phyloP scores from a whole-genome alignment of 2,888 invertebrate species.

The Melinopterus prodromus region DNA sequence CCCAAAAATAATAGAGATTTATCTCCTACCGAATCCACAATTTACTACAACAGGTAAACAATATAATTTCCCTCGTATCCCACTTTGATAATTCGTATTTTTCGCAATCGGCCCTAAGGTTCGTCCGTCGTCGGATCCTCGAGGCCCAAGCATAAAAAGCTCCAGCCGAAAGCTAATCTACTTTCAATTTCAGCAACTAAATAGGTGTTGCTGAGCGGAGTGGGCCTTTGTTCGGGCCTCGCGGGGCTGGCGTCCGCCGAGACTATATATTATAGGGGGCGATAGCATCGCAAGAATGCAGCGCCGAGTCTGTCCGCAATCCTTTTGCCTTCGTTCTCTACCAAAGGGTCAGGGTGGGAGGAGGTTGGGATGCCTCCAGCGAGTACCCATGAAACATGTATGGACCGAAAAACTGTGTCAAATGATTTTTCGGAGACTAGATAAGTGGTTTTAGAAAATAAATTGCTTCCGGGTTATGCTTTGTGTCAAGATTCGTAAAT shows the following conservation, averaged over 20 bases:
- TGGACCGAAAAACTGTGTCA: constrained; percentile 10
- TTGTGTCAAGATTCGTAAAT: too few relatives aligned
- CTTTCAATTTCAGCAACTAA: constrained; percentile 47
- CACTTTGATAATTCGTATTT: background rate
- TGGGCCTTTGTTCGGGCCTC: constrained; percentile 45
- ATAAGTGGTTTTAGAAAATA: too few relatives aligned
- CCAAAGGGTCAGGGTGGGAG: constrained; percentile 5
- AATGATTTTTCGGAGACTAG: background rate
- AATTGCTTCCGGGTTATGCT: too few relatives aligned
- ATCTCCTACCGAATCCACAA: background rate
- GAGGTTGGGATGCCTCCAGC: constrained; percentile 27
- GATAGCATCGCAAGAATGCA: constrained; percentile 54
- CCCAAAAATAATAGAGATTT: background rate
- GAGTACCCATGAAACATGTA: background rate
- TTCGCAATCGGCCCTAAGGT: background rate
- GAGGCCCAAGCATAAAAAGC: background rate
- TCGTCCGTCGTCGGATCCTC: background rate
- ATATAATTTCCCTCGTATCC: background rate
- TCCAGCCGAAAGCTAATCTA: background rate
- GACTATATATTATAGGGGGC: constrained; percentile 52
- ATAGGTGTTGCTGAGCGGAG: constrained; percentile 46
- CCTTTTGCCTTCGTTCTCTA: background rate
- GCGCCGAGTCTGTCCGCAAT: constrained; percentile 41
- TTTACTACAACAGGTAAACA: background rate
- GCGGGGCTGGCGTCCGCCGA: constrained; percentile 46